Evolutionary conservation across 2,797 vertebrate genomes (phyloP).

Genomic region (Anguilla pacifica): DNA sequence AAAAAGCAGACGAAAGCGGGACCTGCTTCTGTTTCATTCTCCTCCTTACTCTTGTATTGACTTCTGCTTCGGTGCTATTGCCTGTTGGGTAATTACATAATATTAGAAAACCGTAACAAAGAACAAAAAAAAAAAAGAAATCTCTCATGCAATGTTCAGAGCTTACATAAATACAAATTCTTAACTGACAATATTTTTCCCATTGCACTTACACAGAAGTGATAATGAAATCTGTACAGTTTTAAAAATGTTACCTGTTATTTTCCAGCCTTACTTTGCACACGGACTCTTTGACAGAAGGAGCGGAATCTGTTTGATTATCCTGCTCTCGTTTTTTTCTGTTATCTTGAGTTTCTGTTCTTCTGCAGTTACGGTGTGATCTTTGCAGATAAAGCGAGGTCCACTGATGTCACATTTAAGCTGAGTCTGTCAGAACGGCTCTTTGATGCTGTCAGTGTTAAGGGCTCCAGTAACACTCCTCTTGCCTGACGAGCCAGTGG

Average conservation of each 20-base stretch:
- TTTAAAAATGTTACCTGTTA: neutral
- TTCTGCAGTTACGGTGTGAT: slow-evolving; percentile 11
- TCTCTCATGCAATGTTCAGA: neutral
- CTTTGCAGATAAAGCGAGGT: slow-evolving; percentile 25
- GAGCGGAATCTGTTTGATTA: neutral
- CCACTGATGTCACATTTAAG: slow-evolving; percentile 22
- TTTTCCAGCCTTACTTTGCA: neutral
- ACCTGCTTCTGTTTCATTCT: neutral
- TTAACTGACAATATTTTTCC: neutral
- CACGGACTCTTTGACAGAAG: neutral
- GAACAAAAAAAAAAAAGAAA: neutral
- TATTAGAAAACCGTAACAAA: too few relatives aligned
- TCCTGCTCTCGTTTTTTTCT: slow-evolving; percentile 18
- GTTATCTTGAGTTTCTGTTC: slow-evolving; percentile 25
- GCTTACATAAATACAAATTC: neutral
- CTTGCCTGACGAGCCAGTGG: neutral
- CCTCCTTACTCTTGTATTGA: neutral
- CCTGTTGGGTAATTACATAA: neutral
- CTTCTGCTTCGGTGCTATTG: neutral
- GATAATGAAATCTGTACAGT: neutral
- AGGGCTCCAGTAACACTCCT: slow-evolving; percentile 20
- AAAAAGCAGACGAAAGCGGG: neutral
- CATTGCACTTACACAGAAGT: neutral
- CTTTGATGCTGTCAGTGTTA: slow-evolving; percentile 26
- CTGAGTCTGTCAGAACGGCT: slow-evolving; percentile 25